Percentiles rank a stretch among this genome's conserved stretches.
These are phyloP conservation scores for Strongylocentrotus purpuratus DNA, from an alignment of 35 echinoderm and acorn worm genomes.

Conservation along the genomic window DNA sequence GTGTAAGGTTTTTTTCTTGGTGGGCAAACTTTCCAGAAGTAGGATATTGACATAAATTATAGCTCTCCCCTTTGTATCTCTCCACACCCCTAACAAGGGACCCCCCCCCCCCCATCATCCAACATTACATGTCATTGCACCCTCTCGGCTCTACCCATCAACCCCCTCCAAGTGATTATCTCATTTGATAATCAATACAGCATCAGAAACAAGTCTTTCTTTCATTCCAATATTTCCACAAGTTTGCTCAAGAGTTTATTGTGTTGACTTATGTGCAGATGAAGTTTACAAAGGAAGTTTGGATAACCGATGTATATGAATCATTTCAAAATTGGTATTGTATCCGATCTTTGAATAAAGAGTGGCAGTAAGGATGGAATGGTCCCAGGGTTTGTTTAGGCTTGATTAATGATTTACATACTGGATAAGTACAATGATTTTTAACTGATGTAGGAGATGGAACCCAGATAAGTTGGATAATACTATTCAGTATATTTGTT, in stretches of 20 bases:
- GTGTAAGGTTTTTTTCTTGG: neutral
- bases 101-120: neutral
- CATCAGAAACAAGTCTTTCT: neutral
- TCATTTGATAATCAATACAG: neutral
- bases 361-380: neutral
- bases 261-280: neutral
- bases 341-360: neutral
- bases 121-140: neutral
- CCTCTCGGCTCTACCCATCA: neutral
- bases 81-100: neutral
- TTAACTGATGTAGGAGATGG: neutral
- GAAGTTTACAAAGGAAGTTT: neutral
- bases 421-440: neutral
- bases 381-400: neutral
- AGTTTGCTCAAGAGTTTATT: conserved; percentile 7
- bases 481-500: neutral
- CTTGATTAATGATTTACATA: neutral
- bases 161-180: neutral
- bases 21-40: neutral
- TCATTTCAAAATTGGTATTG: too few relatives aligned
- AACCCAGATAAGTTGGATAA: neutral
- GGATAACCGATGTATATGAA: neutral
- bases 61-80: neutral
- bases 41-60: neutral
- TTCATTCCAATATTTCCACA: neutral